These are phyloP conservation scores for Denticeps clupeoides DNA, from an alignment of 2,797 vertebrate species.

Conservation along the genomic window DNA sequence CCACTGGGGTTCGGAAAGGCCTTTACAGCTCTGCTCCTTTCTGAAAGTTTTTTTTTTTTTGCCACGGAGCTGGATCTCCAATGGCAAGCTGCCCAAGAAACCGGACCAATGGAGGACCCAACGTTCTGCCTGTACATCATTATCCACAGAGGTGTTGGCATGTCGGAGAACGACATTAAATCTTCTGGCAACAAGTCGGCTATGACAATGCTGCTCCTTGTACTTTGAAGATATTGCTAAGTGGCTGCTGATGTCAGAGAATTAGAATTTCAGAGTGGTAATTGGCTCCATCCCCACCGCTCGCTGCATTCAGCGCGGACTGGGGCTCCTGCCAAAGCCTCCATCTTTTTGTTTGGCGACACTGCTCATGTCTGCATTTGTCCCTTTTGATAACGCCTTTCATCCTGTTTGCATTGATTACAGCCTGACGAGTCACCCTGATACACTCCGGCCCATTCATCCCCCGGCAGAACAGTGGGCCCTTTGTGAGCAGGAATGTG, in stretches of 20 bases:
- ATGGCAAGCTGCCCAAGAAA: no score
- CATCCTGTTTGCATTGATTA: conserved; percentile 73
- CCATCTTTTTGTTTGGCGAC: conserved; percentile 43
- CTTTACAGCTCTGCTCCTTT: conserved; percentile 42
- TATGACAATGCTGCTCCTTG: conserved; percentile 18
- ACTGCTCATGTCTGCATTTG: conserved; percentile 61
- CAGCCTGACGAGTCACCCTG: conserved; percentile 58
- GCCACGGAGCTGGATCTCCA: no score
- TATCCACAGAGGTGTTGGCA: no score
- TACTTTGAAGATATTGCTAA: conserved; percentile 31
- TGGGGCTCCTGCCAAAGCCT: conserved; percentile 34
- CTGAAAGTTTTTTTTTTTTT: conserved; percentile 33
- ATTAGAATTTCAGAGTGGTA: conserved; percentile 40
- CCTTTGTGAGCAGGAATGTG: conserved; percentile 67
- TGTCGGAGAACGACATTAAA: conserved; percentile 29
- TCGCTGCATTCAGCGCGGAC: conserved; percentile 24
- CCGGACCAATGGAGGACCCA: no score
- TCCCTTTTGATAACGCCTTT: conserved; percentile 62
- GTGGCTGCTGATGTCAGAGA: conserved; percentile 36
- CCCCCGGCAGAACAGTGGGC: conserved; percentile 58
- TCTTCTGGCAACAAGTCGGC: conserved; percentile 18
- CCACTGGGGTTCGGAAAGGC: conserved; percentile 43
- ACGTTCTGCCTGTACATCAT: conserved; percentile 11
- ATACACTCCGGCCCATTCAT: conserved; percentile 59
- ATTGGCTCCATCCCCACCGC: conserved; percentile 36